These are phyloP conservation scores for Gadopsis marmoratus DNA, from an alignment of 2,797 vertebrate species.

Conservation along the genomic window DNA sequence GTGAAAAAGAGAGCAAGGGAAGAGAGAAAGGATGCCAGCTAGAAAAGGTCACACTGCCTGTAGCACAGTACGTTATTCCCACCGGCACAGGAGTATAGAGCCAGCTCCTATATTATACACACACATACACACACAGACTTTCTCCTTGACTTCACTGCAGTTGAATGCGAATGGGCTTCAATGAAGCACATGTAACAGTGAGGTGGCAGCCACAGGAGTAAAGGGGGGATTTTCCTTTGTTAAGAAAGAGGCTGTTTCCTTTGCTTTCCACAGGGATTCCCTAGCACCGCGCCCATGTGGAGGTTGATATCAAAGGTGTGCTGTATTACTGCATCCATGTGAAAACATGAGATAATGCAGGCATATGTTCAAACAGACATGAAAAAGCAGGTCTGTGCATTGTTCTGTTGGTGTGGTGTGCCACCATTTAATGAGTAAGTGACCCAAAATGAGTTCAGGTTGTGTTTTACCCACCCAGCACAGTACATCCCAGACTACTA, in stretches of 20 bases:
- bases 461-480: conserved; percentile 42
- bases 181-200: conserved; percentile 68
- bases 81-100: conserved; percentile 74
- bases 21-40: conserved; percentile 64
- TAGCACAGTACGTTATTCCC: conserved; percentile 80
- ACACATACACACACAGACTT: conserved; percentile 57
- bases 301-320: conserved; percentile 26
- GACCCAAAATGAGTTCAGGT: conserved; percentile 62
- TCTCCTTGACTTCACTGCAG: conserved; percentile 74
- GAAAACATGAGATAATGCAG: conserved; percentile 20
- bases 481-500: conserved; percentile 39
- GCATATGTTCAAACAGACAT: not conserved
- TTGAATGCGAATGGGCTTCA: conserved; percentile 76
- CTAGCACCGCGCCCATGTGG: conserved; percentile 11
- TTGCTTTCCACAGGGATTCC: conserved; percentile 56
- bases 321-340: conserved; percentile 5
- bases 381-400: not conserved
- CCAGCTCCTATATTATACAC: conserved; percentile 72
- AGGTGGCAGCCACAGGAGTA: conserved; percentile 68
- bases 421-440: conserved; percentile 55
- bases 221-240: conserved; percentile 61
- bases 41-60: conserved; percentile 83
- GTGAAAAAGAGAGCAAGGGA: conserved; percentile 53
- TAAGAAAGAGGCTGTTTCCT: conserved; percentile 54
- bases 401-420: conserved; percentile 31